Base-by-base conservation (phyloP, 2,888 invertebrate genomes). In the Macropis europaea region DNA sequence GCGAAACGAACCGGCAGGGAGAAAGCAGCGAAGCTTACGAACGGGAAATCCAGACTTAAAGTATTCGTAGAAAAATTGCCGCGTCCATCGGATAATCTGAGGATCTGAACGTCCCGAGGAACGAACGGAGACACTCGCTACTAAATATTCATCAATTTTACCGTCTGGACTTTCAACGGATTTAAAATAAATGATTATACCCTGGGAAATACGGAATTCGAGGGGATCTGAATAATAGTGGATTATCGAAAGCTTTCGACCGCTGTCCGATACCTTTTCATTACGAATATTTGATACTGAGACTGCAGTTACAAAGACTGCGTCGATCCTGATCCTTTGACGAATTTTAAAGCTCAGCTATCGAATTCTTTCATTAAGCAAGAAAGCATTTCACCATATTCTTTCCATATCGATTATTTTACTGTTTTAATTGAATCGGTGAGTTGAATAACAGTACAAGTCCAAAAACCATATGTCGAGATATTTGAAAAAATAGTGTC, bases 61-160 rank as follows among this genome's bases (percentile, higher is more conserved):
- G 22, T 19, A 19, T 15, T 38, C 19, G 1, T 3, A 22, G 38
- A 56, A 56, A 32, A 60, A 60, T 50, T n/a, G 38, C 30, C 11
- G 15, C 50, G 28, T 26, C 38, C 15, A 17, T 4, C 19, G 38
- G 13, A 13, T 40, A 50, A 60, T 40, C 22, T 36, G 7, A 15
- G 15, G 50, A 24, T 9, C 11, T 9, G 59, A 53, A 28, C 11
- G 28, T 11, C 4, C 17, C 7, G 13, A 15, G 38, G 4, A 17
- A 28, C 40, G 19, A 38, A 40, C 22, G 11, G 6, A 50, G 50
- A 60, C 50, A 40, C 38, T 40, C 30, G 11, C 50, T 28, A 28
- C 22, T 60, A 50, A 60, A 50, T 60, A 60, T 60, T 60, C 59
- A 50, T 60, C 38, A 30, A 50, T 60, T 22, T 57, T 19, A n/a